A percentile compares a stretch with the other conserved stretches of the same genome.
Evolutionary conservation across 53 echinoderm and acorn worm genomes (phyloP).

Genomic region (Paelopatides confundens): DNA sequence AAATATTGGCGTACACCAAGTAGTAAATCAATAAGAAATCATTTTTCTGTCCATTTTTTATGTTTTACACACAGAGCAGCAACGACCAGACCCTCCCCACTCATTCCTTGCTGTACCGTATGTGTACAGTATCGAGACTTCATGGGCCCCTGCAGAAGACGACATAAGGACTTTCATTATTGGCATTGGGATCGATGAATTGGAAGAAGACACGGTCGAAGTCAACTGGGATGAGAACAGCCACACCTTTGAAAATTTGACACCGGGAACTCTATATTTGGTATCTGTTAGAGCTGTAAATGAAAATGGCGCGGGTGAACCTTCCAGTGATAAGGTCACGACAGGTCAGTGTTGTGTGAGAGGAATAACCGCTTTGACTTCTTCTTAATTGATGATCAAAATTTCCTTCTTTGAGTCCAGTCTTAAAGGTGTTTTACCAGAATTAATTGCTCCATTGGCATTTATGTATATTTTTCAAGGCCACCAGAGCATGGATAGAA

Average conservation of each 20-base stretch:
- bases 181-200: constrained; percentile 14
- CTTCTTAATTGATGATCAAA: no score
- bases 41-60: no score
- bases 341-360: not conserved
- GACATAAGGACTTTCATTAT: constrained; percentile 15
- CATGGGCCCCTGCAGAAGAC: constrained; percentile 21
- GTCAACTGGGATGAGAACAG: constrained; percentile 42
- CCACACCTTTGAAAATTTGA: constrained; percentile 7
- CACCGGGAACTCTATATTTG: constrained; percentile 23
- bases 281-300: constrained; percentile 22
- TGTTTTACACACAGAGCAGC: not conserved
- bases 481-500: no score
- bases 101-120: not conserved
- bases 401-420: no score
- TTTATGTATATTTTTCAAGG: no score
- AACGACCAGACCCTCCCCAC: not conserved
- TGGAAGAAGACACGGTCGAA: constrained; percentile 7
- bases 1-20: no score
- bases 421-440: no score
- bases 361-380: no score
- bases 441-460: no score
- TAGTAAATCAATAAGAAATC: no score
- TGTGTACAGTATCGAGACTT: constrained; percentile 8
- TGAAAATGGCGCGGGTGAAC: constrained; percentile 37
- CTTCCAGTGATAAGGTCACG: constrained; percentile 30